phyloP scores from a whole-genome alignment of 2,113 vertebrate genomes.

The Platichthys stellatus region DNA sequence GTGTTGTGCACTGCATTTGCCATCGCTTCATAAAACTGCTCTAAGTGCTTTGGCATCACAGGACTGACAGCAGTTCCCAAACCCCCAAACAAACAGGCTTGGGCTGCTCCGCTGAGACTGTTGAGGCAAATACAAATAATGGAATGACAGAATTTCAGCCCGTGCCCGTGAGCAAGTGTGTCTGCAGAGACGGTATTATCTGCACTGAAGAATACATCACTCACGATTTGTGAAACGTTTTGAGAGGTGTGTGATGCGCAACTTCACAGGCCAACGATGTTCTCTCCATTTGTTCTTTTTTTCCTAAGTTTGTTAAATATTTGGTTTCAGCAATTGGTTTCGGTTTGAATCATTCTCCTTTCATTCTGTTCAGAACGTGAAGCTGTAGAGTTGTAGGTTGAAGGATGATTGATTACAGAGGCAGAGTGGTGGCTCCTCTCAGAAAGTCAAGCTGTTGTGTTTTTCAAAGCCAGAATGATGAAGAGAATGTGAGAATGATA shows the following conservation, averaged over 20 bases:
- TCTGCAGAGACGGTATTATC: slow-evolving; percentile 35
- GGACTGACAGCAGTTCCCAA: slow-evolving; percentile 56
- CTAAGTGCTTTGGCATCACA: slow-evolving; percentile 51
- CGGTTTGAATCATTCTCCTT: slow-evolving; percentile 27
- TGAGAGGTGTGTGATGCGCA: slow-evolving; percentile 18
- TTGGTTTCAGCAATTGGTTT: slow-evolving; percentile 12
- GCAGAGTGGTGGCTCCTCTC: slow-evolving; percentile 20
- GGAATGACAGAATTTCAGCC: slow-evolving; percentile 47
- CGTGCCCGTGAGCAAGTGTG: slow-evolving; percentile 31
- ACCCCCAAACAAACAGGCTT: slow-evolving; percentile 59
- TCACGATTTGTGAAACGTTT: slow-evolving; percentile 32
- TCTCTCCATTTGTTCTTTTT: slow-evolving; percentile 13
- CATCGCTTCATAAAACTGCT: slow-evolving; percentile 58
- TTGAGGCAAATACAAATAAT: slow-evolving; percentile 58
- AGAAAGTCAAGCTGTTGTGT: slow-evolving; percentile 23
- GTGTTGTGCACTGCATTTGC: slow-evolving; percentile 29
- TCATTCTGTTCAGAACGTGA: slow-evolving; percentile 21
- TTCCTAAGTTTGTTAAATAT: slow-evolving; percentile 17
- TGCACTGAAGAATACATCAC: slow-evolving; percentile 33
- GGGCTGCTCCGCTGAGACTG: slow-evolving; percentile 33
- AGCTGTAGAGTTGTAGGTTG: slow-evolving; percentile 23
- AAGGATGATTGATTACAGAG: slow-evolving; percentile 39
- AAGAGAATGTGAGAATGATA: slow-evolving; percentile 16
- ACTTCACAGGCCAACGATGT: not conserved
- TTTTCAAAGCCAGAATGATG: slow-evolving; percentile 33